Base-by-base conservation (phyloP, 2,888 invertebrate genomes). In the Orchestes rusci region DNA sequence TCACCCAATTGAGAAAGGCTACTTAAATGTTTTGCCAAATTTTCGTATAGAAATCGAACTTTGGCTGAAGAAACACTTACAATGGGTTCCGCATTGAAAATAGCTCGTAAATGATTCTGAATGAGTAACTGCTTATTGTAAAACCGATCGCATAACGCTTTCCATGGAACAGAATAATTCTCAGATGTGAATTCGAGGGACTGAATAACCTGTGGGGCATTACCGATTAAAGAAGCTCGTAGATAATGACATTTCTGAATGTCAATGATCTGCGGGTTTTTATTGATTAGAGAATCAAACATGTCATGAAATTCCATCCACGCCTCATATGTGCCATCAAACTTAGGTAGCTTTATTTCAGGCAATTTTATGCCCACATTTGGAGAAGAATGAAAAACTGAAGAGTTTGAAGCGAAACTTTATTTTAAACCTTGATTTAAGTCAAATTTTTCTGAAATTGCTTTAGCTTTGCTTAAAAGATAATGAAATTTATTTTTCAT, bases 221-320 rank as follows among this genome's bases (percentile, higher is more conserved):
- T 16, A 13, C 48, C 43, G 4, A 31, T 20, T 15, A 50, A 38
- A 4, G 38, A 42, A 1, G 45, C 41, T 4, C 40, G 15, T 13
- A 50, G 28, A 20, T 51, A 51, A 39, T 51, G 42, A 15, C 36
- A 45, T 39, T 49, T 53, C 27, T 49, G 53, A 27, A 51, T 46
- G 16, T 39, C 17, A 19, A 16, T 33, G 4, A 52, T 39, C 16
- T 35, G 16, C 17, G 16, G 15, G 33, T 54, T 52, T 8, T 43
- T 39, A 29, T 53, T 48, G 17, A 54, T 50, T 10, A 53, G 5
- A 1, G 51, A 48, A 19, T 41, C 12, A 17, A 48, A 53, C 4
- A 40, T 46, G 16, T 49, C 51, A 7, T 35, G 23, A 27, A 53
- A 53, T 16, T 43, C 39, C 17, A 51, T 8, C 51, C 53, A 53